Conservation (phyloP, 2,797 vertebrate species). For the Acipenser ruthenus region DNA sequence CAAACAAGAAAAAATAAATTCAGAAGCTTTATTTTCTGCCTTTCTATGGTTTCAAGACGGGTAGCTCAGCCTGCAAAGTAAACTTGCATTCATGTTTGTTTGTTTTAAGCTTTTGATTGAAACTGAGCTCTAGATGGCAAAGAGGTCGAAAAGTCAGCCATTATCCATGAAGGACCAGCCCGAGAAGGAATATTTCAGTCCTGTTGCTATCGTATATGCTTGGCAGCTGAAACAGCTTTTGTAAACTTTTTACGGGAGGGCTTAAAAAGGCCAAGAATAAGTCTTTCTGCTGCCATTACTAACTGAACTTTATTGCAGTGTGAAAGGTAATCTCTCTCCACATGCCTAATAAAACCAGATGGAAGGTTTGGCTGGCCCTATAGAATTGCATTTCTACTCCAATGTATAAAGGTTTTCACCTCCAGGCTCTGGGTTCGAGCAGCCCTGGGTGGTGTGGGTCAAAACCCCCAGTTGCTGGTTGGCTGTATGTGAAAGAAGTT, state of each 20-base stretch:
- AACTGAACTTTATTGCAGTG: conserved; percentile 5
- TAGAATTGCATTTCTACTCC: not conserved
- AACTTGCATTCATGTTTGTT: not conserved
- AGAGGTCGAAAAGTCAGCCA: not conserved
- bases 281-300: not conserved
- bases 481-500: too few species aligned
- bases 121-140: not conserved
- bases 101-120: not conserved
- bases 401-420: too few species aligned
- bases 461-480: too few species aligned
- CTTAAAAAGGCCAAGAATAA: not conserved
- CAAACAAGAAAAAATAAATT: not conserved
- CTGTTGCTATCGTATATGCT: not conserved
- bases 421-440: too few species aligned
- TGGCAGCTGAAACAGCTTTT: not conserved
- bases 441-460: too few species aligned
- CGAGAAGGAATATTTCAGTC: not conserved
- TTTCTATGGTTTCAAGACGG: not conserved
- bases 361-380: not conserved
- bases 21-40: not conserved
- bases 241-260: not conserved
- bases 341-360: conserved; percentile 1
- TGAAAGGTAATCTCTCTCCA: conserved; percentile 5
- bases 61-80: not conserved
- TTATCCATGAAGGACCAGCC: not conserved